phyloP scores from a whole-genome alignment of 2,888 invertebrate species.

The Tetranychus truncatus region DNA sequence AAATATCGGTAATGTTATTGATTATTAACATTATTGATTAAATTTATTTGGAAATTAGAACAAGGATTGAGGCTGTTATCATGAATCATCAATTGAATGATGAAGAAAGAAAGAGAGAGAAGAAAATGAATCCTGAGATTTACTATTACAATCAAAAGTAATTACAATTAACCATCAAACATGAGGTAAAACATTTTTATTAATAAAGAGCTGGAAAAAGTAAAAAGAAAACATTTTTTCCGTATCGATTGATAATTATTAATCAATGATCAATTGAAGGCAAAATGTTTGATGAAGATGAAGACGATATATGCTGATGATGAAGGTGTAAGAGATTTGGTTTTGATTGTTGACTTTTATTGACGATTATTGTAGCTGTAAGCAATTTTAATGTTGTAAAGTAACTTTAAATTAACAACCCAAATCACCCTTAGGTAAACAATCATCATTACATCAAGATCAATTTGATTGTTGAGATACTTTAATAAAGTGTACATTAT shows the following conservation, averaged over 20 bases:
- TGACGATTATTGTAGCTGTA: background rate
- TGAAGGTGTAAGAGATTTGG: background rate
- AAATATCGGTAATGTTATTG: background rate
- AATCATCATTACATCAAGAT: background rate
- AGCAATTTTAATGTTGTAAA: background rate
- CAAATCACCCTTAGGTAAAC: background rate
- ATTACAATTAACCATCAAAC: background rate
- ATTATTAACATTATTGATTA: background rate
- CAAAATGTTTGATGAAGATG: background rate
- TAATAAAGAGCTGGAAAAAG: too few species aligned
- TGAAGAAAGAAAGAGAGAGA: background rate
- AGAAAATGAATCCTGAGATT: background rate
- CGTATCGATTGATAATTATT: background rate
- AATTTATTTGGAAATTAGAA: background rate
- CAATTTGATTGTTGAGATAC: background rate
- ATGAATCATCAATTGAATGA: background rate
- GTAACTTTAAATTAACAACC: too few species aligned
- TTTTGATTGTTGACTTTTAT: background rate
- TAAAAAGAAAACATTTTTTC: background rate
- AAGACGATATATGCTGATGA: background rate
- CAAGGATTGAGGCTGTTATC: background rate
- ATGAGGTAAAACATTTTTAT: too few species aligned
- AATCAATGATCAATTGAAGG: background rate
- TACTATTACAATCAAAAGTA: slow-evolving; percentile 2
- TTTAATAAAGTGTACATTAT: background rate